Conservation (phyloP, 2,888 invertebrate genomes). For the Lycia hirtaria region DNA sequence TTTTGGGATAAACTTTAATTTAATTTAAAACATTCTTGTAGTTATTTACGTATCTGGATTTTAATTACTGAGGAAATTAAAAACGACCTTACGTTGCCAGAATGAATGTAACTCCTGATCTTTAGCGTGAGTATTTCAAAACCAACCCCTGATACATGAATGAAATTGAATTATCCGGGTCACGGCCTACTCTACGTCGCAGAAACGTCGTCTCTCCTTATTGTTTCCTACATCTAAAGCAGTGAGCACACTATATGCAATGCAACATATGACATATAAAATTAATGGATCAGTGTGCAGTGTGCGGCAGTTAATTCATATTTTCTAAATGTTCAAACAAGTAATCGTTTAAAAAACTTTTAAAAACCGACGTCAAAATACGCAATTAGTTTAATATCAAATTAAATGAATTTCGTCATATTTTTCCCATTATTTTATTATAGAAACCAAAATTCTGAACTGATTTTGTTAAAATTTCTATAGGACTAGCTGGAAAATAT, state of each 20-base stretch:
- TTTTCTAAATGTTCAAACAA: too few relatives aligned
- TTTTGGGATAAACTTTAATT: too few relatives aligned
- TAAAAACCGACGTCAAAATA: too few relatives aligned
- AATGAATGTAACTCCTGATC: neutral
- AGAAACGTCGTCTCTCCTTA: conserved; percentile 8
- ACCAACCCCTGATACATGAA: conserved; percentile 15
- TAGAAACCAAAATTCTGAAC: too few relatives aligned
- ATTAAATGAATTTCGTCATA: too few relatives aligned
- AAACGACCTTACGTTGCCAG: neutral
- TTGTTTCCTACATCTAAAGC: conserved; percentile 8
- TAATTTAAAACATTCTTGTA: neutral
- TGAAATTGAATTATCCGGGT: conserved; percentile 20
- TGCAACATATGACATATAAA: neutral
- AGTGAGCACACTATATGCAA: neutral
- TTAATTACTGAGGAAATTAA: neutral
- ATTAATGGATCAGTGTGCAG: neutral
- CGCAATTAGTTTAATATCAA: too few relatives aligned
- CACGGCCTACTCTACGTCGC: conserved; percentile 9
- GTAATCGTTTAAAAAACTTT: too few relatives aligned
- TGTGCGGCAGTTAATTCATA: neutral
- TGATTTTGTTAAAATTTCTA: too few relatives aligned
- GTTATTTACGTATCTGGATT: neutral
- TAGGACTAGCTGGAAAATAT: too few relatives aligned
- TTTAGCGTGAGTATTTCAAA: conserved; percentile 40
- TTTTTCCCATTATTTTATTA: too few relatives aligned